Evolutionary conservation across 2,797 vertebrate genomes (phyloP).

Genomic region (Falco biarmicus): DNA sequence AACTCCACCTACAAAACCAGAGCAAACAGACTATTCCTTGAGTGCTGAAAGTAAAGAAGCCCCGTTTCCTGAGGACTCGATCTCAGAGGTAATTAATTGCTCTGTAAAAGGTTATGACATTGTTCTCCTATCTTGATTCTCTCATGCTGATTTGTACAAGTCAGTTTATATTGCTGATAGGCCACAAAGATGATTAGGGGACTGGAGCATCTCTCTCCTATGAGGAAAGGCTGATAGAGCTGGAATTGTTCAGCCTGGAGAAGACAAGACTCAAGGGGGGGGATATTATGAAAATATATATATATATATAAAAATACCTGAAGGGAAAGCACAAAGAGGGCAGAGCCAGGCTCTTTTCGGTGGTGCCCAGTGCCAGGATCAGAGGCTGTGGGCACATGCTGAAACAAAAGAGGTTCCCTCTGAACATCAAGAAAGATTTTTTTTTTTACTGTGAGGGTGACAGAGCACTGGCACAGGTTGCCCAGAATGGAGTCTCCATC

Average conservation of each 20-base stretch:
- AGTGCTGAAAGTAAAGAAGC: neutral
- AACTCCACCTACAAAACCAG: neutral
- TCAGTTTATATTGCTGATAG: neutral
- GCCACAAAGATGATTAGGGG: neutral
- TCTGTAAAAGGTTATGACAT: neutral
- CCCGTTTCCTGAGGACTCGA: neutral
- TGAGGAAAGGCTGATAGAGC: neutral
- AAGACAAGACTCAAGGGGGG: too few relatives aligned
- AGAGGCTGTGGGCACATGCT: neutral
- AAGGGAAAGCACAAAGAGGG: too few relatives aligned
- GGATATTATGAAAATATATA: too few relatives aligned
- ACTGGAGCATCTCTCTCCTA: neutral
- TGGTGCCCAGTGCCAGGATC: neutral
- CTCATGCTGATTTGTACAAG: fast-evolving
- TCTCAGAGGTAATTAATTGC: neutral
- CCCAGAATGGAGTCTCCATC: neutral
- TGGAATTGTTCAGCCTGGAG: neutral
- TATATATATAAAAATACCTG: too few relatives aligned
- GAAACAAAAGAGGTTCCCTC: neutral
- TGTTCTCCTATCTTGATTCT: neutral
- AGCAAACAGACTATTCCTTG: neutral
- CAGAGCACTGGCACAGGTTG: too few relatives aligned
- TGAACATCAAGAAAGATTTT: neutral
- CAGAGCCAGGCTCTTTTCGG: too few relatives aligned
- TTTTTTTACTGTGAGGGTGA: too few relatives aligned